phyloP scores from a whole-genome alignment of 2,797 vertebrate genomes.

The Anguilla anguilla region DNA sequence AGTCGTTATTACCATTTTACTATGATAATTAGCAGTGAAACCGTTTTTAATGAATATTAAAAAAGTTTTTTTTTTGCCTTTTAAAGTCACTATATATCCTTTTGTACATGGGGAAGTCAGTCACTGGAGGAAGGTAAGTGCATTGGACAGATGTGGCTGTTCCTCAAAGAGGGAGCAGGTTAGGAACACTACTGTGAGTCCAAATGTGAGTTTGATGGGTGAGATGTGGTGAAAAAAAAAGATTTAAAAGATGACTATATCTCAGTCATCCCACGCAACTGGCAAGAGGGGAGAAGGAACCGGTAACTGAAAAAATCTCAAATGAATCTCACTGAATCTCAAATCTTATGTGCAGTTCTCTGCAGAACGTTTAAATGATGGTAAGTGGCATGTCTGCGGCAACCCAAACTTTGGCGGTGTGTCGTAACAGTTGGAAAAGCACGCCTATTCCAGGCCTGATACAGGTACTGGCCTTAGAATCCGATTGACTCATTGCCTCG shows the following conservation, averaged over 20 bases:
- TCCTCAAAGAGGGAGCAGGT: too few relatives aligned
- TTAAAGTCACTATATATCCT: neutral
- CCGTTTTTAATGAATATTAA: neutral
- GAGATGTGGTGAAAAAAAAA: too few relatives aligned
- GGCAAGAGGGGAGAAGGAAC: neutral
- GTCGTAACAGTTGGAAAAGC: neutral
- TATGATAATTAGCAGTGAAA: neutral
- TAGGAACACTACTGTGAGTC: too few relatives aligned
- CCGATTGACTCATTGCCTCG: neutral
- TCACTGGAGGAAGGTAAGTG: neutral
- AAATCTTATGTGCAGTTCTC: neutral
- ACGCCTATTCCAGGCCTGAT: neutral
- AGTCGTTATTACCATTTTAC: neutral
- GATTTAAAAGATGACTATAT: neutral
- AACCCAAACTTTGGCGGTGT: neutral
- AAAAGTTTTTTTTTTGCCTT: neutral
- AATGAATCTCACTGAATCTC: neutral
- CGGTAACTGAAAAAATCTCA: neutral
- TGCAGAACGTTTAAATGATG: too few relatives aligned
- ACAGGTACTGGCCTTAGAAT: neutral
- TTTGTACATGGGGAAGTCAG: neutral
- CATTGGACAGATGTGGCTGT: too few relatives aligned
- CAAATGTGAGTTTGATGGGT: too few relatives aligned
- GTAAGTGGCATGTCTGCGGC: too few relatives aligned
- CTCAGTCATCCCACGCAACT: neutral